Evolutionary conservation across 92 coral and sea anemone genomes (phyloP).

Genomic region (Meandrina meandrites): DNA sequence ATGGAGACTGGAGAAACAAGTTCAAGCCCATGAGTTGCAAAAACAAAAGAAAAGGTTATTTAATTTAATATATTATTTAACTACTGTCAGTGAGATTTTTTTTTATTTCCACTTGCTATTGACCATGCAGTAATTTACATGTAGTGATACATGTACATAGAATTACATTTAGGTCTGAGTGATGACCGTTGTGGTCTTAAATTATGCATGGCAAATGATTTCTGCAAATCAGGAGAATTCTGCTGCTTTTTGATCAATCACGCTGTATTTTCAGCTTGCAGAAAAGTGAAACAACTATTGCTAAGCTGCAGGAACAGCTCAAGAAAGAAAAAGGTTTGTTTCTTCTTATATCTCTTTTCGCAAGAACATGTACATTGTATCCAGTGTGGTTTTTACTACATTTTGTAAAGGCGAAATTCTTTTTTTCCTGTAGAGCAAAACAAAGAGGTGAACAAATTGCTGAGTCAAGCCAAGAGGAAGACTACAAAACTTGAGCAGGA

Average conservation of each 20-base stretch:
- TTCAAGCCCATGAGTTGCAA: constrained; percentile 72
- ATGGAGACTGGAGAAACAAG: constrained; percentile 69
- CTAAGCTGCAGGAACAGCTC: constrained; percentile 62
- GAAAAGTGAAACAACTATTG: constrained; percentile 46
- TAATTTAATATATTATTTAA: too few relatives aligned
- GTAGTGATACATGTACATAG: too few relatives aligned
- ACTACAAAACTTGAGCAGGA: constrained; percentile 50
- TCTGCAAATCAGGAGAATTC: too few relatives aligned
- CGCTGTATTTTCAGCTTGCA: constrained; percentile 39
- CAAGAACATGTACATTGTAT: too few relatives aligned
- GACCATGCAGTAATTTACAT: too few relatives aligned
- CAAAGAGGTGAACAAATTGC: constrained; percentile 52
- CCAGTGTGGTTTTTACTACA: neutral
- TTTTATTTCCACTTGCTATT: neutral
- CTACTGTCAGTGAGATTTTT: neutral
- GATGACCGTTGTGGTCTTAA: too few relatives aligned
- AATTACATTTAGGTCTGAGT: too few relatives aligned
- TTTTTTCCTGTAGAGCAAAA: constrained; percentile 29
- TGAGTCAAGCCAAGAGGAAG: constrained; percentile 42
- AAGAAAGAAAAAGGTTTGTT: constrained; percentile 53
- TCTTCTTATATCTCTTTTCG: neutral
- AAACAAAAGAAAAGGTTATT: constrained; percentile 68
- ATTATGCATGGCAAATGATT: too few relatives aligned
- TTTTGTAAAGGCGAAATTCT: neutral
- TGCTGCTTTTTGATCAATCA: neutral